Conservation (phyloP, 2,888 invertebrate genomes). For the Euspilapteryx auroguttella region DNA sequence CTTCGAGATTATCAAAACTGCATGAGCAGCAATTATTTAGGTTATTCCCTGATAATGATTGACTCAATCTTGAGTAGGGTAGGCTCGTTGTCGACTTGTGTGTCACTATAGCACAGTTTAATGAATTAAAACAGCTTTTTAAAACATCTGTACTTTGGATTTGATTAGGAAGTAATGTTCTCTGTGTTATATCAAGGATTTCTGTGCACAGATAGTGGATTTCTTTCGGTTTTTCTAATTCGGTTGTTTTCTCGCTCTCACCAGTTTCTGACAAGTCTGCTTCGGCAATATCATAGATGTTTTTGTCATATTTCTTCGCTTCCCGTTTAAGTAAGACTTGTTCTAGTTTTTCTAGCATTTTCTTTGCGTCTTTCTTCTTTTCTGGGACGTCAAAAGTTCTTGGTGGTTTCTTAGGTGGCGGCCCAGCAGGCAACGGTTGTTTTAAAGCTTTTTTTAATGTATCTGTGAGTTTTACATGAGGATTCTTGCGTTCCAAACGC, state of each 20-base stretch:
- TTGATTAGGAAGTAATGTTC: constrained; percentile 23
- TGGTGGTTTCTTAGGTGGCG: constrained; percentile 78
- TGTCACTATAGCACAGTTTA: constrained; percentile 35
- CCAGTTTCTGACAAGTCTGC: too few species aligned
- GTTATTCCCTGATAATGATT: constrained; percentile 13
- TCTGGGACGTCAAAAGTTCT: too few species aligned
- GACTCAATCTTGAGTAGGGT: constrained; percentile 35
- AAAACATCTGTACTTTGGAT: constrained; percentile 20
- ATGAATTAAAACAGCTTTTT: constrained; percentile 37
- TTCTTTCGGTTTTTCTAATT: constrained; percentile 33
- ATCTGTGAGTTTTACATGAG: constrained; percentile 50
- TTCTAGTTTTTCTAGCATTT: constrained; percentile 68
- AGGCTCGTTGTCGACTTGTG: constrained; percentile 34
- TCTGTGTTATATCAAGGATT: constrained; percentile 38
- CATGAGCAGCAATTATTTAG: constrained; percentile 20
- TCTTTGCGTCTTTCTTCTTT: constrained; percentile 60
- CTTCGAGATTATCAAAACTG: constrained; percentile 18
- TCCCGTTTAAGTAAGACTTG: constrained; percentile 55
- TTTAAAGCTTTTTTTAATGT: constrained; percentile 67
- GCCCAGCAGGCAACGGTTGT: constrained; percentile 68
- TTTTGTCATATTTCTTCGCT: constrained; percentile 23
- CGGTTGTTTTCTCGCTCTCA: too few species aligned
- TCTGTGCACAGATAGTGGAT: constrained; percentile 53
- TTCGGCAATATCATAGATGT: constrained; percentile 20
- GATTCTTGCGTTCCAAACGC: constrained; percentile 40